phyloP scores from a whole-genome alignment of 2,888 invertebrate species.

The Yponomeuta malinellus region DNA sequence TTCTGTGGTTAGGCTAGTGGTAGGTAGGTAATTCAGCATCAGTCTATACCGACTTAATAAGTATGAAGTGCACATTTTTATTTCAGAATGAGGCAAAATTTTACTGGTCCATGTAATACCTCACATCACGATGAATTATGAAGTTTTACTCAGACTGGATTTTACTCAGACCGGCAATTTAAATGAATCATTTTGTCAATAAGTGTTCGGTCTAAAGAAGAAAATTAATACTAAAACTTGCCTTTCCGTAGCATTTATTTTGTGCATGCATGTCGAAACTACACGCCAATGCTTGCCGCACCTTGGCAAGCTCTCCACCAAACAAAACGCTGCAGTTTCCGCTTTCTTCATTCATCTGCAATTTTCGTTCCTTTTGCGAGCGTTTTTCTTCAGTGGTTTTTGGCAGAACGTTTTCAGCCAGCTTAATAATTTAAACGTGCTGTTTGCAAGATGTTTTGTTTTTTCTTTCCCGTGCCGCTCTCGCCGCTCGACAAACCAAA shows the following conservation, averaged over 20 bases:
- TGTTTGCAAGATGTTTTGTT: neutral
- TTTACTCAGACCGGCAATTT: too few relatives aligned
- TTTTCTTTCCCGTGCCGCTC: neutral
- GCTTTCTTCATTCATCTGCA: conserved; percentile 42
- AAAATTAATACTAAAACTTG: neutral
- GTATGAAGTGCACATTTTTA: too few relatives aligned
- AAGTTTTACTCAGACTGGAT: too few relatives aligned
- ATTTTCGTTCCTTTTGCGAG: conserved; percentile 15
- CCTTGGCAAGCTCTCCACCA: conserved; percentile 5
- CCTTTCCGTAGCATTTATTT: neutral
- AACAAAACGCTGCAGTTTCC: conserved; percentile 31
- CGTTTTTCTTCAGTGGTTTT: neutral
- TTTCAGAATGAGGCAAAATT: too few relatives aligned
- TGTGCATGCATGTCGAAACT: conserved; percentile 17
- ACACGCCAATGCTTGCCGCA: conserved; percentile 19
- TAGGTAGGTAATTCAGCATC: too few relatives aligned
- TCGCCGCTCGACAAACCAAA: neutral
- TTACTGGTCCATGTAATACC: too few relatives aligned
- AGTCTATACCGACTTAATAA: too few relatives aligned
- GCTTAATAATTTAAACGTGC: neutral
- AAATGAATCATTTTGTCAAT: too few relatives aligned
- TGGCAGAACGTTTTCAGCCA: neutral
- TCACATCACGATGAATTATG: too few relatives aligned
- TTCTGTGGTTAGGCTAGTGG: too few relatives aligned
- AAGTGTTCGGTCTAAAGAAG: too few relatives aligned